Conservation (phyloP, 37 sponge, comb jelly and placozoan species). For the Mnemiopsis leidyi region DNA sequence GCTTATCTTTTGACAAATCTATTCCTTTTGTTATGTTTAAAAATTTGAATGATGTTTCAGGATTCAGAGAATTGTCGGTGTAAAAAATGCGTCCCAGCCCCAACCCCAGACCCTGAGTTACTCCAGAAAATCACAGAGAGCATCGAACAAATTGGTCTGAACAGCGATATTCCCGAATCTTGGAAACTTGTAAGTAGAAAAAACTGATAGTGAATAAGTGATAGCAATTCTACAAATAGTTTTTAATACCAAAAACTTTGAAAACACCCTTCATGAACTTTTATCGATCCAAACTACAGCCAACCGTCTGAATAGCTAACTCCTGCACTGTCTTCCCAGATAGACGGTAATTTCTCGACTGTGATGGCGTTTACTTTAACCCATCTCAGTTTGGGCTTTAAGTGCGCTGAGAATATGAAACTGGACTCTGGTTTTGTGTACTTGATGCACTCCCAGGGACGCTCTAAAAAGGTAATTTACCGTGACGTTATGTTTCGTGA, state of each 20-base stretch:
- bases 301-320: neutral
- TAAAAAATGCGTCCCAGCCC: neutral
- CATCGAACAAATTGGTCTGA: slow-evolving; percentile 4
- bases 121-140: slow-evolving; percentile 3
- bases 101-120: neutral
- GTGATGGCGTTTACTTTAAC: slow-evolving; percentile 31
- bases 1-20: too few species aligned
- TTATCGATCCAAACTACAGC: too few species aligned
- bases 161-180: slow-evolving; percentile 18
- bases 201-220: too few species aligned
- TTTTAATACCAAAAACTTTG: too few species aligned
- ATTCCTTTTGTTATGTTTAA: too few species aligned
- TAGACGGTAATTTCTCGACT: slow-evolving; percentile 41
- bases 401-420: neutral
- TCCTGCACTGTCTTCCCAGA: too few species aligned
- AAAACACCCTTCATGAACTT: too few species aligned
- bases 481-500: neutral
- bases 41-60: too few species aligned
- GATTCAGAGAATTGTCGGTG: slow-evolving; percentile 11
- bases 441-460: slow-evolving; percentile 24
- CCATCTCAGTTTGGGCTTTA: neutral
- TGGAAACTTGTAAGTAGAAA: slow-evolving; percentile 43
- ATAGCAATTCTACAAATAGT: too few species aligned
- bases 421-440: slow-evolving; percentile 43
- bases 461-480: neutral